Evolutionary conservation across 2,888 invertebrate genomes (phyloP).

Genomic region (Chirona hameri): DNA sequence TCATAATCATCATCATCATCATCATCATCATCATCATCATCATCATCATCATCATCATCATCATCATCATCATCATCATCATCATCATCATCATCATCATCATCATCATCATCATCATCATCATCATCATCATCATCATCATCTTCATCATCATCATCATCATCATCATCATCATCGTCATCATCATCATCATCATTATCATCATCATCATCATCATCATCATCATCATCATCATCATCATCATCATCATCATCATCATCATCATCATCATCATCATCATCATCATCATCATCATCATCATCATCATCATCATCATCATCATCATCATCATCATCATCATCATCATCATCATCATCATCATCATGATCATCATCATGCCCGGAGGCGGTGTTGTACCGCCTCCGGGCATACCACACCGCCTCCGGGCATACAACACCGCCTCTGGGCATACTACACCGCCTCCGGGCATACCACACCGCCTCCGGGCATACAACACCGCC

Average conservation of each 20-base stretch:
- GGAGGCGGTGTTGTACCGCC: too few relatives aligned
- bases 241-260: constrained; percentile 22
- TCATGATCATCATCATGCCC: not conserved
- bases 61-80: not conserved
- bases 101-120: not conserved
- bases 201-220: constrained; percentile 22
- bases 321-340: constrained; percentile 22
- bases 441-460: too few relatives aligned
- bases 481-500: too few relatives aligned
- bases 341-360: constrained; percentile 10
- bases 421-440: too few relatives aligned
- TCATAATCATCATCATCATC: too few relatives aligned
- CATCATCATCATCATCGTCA: constrained; percentile 22
- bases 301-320: constrained; percentile 22
- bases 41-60: not conserved
- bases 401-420: too few relatives aligned
- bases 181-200: constrained; percentile 22
- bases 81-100: not conserved
- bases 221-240: constrained; percentile 22
- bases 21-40: not conserved
- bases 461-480: too few relatives aligned
- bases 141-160: constrained; percentile 9
- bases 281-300: constrained; percentile 22
- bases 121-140: not conserved
- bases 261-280: constrained; percentile 22